These are phyloP conservation scores for Ciona savignyi DNA, from an alignment of 23 tunicate species.

Conservation along the genomic window DNA sequence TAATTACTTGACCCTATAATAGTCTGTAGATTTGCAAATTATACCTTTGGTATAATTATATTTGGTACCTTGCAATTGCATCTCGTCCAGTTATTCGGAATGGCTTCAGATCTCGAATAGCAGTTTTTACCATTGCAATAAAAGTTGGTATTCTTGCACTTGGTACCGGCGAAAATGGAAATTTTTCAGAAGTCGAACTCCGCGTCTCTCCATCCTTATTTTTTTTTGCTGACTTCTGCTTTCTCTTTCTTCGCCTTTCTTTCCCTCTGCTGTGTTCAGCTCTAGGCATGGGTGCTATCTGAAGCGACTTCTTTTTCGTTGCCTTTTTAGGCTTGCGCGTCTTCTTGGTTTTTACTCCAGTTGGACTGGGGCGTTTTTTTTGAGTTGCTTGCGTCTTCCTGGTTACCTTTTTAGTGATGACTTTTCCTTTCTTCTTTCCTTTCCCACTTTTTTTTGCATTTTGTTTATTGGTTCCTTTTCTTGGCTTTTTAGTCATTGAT, in stretches of 20 bases:
- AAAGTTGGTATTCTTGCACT: constrained; percentile 58
- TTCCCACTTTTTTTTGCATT: not conserved
- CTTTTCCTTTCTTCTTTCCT: not conserved
- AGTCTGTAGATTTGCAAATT: too few relatives aligned
- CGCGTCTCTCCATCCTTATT: not conserved
- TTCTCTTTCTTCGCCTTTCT: not conserved
- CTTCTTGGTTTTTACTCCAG: not conserved
- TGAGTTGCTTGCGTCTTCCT: not conserved
- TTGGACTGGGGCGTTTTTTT: not conserved
- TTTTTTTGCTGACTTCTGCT: not conserved
- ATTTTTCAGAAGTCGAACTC: not conserved
- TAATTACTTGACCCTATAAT: too few relatives aligned
- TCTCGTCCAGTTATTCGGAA: constrained; percentile 35
- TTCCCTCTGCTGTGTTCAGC: constrained; percentile 2
- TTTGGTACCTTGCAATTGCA: constrained; percentile 82
- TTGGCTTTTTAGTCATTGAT: not conserved
- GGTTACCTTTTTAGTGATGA: not conserved
- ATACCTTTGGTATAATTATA: too few relatives aligned
- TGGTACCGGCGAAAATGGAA: constrained; percentile 26
- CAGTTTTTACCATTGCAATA: constrained; percentile 89
- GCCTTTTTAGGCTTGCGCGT: not conserved
- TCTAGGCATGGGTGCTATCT: constrained; percentile 17
- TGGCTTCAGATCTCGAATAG: constrained; percentile 65
- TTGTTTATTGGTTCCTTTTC: not conserved
- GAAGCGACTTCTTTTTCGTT: not conserved